These are phyloP conservation scores for Hylaeus volcanicus DNA, from an alignment of 1,140 invertebrate genomes.

Conservation along the genomic window DNA sequence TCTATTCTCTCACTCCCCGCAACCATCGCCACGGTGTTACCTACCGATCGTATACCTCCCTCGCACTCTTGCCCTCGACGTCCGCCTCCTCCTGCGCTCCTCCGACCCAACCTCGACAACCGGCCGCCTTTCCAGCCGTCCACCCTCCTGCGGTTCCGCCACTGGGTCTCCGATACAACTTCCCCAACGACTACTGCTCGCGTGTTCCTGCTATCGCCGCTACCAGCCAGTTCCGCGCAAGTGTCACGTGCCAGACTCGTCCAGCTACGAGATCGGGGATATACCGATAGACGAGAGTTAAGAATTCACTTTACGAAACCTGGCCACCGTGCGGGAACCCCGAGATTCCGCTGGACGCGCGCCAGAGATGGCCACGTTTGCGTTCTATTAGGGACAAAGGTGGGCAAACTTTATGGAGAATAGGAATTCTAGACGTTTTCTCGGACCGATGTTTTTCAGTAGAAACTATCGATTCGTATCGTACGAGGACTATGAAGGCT, in stretches of 20 bases:
- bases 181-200: slow-evolving; percentile 60
- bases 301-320: too few species aligned
- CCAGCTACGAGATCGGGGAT: too few species aligned
- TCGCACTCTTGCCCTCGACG: slow-evolving; percentile 25
- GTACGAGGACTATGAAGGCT: too few species aligned
- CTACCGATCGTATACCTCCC: slow-evolving; percentile 53
- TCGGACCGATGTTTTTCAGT: too few species aligned
- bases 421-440: too few species aligned
- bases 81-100: slow-evolving; percentile 16
- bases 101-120: slow-evolving; percentile 23
- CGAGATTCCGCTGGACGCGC: too few species aligned
- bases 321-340: too few species aligned
- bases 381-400: too few species aligned
- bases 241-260: slow-evolving; percentile 22
- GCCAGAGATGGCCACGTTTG: too few species aligned
- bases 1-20: slow-evolving; percentile 68
- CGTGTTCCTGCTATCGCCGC: slow-evolving; percentile 51
- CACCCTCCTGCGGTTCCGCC: slow-evolving; percentile 60
- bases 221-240: slow-evolving; percentile 31
- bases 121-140: slow-evolving; percentile 30
- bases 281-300: too few species aligned
- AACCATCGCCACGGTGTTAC: slow-evolving; percentile 66
- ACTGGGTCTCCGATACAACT: slow-evolving; percentile 66
- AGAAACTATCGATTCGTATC: too few species aligned
- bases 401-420: too few species aligned